These are phyloP conservation scores for Corvus moneduloides DNA, from an alignment of 2,113 vertebrate genomes.

Conservation along the genomic window DNA sequence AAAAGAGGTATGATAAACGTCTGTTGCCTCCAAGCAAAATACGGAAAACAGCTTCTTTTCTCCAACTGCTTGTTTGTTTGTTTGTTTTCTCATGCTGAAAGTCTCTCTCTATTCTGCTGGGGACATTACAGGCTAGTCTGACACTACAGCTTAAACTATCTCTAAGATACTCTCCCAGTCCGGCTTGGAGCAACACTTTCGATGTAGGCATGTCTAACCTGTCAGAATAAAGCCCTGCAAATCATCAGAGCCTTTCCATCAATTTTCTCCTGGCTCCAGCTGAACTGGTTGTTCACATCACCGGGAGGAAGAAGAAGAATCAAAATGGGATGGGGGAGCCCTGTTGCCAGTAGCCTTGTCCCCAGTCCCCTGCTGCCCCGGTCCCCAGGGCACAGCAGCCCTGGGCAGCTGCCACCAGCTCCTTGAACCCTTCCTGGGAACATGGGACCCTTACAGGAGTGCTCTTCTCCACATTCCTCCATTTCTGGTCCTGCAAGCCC, in stretches of 20 bases:
- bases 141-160: not conserved
- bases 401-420: not conserved
- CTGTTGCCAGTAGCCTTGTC: not conserved
- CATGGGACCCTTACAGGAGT: rapidly evolving
- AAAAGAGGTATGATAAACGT: slow-evolving; percentile 51
- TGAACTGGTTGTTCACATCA: not conserved
- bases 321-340: not conserved
- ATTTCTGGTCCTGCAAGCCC: not conserved
- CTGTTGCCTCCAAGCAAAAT: slow-evolving; percentile 56
- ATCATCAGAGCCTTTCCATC: not conserved
- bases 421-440: not conserved
- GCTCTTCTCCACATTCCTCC: not conserved
- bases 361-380: not conserved
- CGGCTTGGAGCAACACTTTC: not conserved
- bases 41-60: slow-evolving; percentile 42
- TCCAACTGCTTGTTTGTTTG: slow-evolving; percentile 40
- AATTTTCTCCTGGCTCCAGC: not conserved
- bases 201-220: not conserved
- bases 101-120: not conserved
- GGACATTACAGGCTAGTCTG: not conserved
- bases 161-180: not conserved
- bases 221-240: not conserved
- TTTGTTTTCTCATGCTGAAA: slow-evolving; percentile 50
- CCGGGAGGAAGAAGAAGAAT: not conserved
- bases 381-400: not conserved